Evolutionary conservation across 2,888 invertebrate genomes (phyloP), one percentile per base, ranked within the genome.

Genomic region (Sinohyriopsis cumingii): DNA sequence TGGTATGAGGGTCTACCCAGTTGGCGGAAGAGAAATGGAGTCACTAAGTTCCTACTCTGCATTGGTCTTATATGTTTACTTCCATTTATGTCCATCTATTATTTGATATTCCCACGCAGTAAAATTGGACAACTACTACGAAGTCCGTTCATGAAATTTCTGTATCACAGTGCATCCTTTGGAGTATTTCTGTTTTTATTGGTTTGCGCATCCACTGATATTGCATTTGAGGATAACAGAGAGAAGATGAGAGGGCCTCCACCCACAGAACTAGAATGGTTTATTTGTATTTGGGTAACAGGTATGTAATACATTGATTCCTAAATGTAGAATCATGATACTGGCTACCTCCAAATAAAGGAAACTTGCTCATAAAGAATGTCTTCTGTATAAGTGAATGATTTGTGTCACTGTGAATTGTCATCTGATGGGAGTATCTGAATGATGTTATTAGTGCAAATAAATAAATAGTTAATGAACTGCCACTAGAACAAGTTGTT

Each of bases 71-170:
- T 91, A 60, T 73, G 90, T n/a, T 88, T 90, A 54, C 86, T 91
- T 74, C 90, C 92, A 4, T 82, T 92, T 65, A 91, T 92, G 80
- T 86, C 91, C 0, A 79, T 90, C 15, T 91, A 91, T 85, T 92
- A 92, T 74, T 84, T 92, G 66, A 86, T 92, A 63, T 89, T 91
- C 72, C 92, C 92, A 5, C 87, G 90, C 62, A 91, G 91, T 64
- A 86, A 89, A 67, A 85, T 92, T 33, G 92, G 92, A 6, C 88
- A 91, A 76, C 87, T 92, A 56, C 88, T 92, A 6, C 88, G 92
- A 15, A 91, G 91, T 57, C 92, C 92, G 0, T 92, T 92, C 86
- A 92, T 92, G 92, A 92, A 92, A 86, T 92, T 92, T 82, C 89
- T 92, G 73, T 92, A 92, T 83, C 92, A 92, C 88, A 91, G 90